Conservation (phyloP, 2,113 vertebrate species). For the Plecturocebus donacophilus region DNA sequence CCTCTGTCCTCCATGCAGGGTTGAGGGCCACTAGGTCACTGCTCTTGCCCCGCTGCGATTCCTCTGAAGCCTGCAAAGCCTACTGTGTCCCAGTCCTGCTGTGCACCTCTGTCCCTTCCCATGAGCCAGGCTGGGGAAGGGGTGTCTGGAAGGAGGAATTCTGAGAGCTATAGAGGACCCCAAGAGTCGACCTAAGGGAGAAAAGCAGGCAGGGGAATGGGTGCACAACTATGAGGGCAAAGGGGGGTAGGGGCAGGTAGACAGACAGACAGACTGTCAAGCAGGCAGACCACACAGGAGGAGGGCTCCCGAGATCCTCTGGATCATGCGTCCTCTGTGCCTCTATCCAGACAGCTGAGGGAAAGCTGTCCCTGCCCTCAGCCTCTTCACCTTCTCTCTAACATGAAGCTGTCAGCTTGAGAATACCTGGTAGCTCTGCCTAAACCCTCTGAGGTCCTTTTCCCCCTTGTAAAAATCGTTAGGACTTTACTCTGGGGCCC, state of each 20-base stretch:
- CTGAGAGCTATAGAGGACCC: neutral
- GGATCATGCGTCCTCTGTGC: neutral
- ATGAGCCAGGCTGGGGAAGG: neutral
- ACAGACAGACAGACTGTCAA: neutral
- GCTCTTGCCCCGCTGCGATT: neutral
- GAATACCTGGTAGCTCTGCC: neutral
- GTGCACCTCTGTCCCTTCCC: neutral
- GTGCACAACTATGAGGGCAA: neutral
- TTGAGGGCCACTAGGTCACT: neutral
- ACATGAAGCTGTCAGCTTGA: conserved; percentile 31
- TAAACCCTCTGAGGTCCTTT: neutral
- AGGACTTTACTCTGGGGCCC: neutral
- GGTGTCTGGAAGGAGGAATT: neutral
- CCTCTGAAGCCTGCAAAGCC: neutral
- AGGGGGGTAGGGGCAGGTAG: neutral
- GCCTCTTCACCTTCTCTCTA: neutral
- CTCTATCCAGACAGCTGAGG: neutral
- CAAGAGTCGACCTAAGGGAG: neutral
- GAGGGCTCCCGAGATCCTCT: neutral
- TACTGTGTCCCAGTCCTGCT: neutral
- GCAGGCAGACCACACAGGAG: neutral
- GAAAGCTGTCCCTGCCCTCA: neutral
- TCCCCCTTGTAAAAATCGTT: conserved; percentile 1
- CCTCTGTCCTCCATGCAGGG: neutral
- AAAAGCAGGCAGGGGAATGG: neutral